Percentiles rank a stretch among this genome's conserved stretches.
These are phyloP conservation scores for Cynocephalus volans DNA, from an alignment of 2,113 vertebrate species.

Conservation along the genomic window DNA sequence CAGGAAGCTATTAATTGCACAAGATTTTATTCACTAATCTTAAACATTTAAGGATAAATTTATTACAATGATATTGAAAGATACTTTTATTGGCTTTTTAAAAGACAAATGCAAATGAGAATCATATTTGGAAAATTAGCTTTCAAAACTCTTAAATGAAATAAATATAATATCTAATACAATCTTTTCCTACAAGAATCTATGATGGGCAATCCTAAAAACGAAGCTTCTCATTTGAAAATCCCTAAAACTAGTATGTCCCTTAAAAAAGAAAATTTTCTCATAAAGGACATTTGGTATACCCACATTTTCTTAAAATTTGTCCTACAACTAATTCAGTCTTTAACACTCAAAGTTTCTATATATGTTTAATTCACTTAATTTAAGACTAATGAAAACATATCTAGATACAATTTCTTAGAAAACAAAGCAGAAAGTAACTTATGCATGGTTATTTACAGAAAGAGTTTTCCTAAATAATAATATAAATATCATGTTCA, in stretches of 20 bases:
- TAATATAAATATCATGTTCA: constrained; percentile 78
- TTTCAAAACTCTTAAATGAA: constrained; percentile 80
- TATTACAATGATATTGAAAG: constrained; percentile 81
- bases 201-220: constrained; percentile 59
- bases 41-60: constrained; percentile 77
- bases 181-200: constrained; percentile 70
- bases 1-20: constrained; percentile 73
- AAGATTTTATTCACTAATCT: constrained; percentile 75
- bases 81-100: constrained; percentile 77
- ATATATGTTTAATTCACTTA: constrained; percentile 86
- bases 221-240: constrained; percentile 40
- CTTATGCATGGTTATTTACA: constrained; percentile 89
- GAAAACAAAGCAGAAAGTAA: constrained; percentile 86
- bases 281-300: constrained; percentile 68
- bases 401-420: constrained; percentile 86
- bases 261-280: constrained; percentile 58
- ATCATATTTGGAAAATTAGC: constrained; percentile 72
- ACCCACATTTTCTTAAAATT: constrained; percentile 79
- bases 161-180: constrained; percentile 72
- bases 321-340: constrained; percentile 81
- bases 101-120: constrained; percentile 83
- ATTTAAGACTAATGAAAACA: constrained; percentile 85
- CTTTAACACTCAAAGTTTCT: constrained; percentile 83
- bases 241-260: constrained; percentile 48
- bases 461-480: constrained; percentile 81